These are phyloP conservation scores for Sesia bembeciformis DNA, from an alignment of 2,888 invertebrate genomes.

Conservation along the genomic window DNA sequence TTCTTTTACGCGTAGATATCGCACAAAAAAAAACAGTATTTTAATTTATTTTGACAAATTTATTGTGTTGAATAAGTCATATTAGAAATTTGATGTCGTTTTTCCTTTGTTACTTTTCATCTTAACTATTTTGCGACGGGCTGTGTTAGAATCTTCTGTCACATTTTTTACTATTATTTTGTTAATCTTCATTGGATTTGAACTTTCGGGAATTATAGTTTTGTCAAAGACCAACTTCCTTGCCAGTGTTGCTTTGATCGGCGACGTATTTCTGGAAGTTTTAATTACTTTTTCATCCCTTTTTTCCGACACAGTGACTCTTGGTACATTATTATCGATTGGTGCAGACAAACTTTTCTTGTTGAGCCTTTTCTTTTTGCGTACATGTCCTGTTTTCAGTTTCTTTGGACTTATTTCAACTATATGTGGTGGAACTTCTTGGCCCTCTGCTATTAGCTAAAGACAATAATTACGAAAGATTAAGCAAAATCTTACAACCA, in stretches of 20 bases:
- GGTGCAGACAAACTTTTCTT: slow-evolving; percentile 18
- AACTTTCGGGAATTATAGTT: background rate
- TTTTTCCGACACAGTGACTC: slow-evolving; percentile 15
- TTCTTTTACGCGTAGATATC: no score
- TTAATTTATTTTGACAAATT: no score
- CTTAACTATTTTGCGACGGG: slow-evolving; percentile 16
- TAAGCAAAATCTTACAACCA: no score
- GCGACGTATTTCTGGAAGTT: slow-evolving; percentile 16
- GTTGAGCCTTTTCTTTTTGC: slow-evolving; percentile 11
- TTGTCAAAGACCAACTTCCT: background rate
- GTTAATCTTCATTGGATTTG: background rate
- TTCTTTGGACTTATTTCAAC: no score
- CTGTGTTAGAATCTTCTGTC: background rate
- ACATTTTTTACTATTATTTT: background rate
- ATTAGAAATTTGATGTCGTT: slow-evolving; percentile 1
- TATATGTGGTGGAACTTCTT: no score
- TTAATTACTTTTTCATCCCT: slow-evolving; percentile 7
- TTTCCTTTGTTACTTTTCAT: slow-evolving; percentile 21
- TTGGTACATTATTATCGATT: slow-evolving; percentile 7
- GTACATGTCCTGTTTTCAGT: background rate
- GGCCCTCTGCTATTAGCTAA: no score
- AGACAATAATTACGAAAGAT: no score
- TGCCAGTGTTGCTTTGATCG: slow-evolving; percentile 9
- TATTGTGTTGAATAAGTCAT: no score
- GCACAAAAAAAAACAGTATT: no score